phyloP scores from a whole-genome alignment of 2,888 invertebrate genomes.

The Electrophaes corylata region DNA sequence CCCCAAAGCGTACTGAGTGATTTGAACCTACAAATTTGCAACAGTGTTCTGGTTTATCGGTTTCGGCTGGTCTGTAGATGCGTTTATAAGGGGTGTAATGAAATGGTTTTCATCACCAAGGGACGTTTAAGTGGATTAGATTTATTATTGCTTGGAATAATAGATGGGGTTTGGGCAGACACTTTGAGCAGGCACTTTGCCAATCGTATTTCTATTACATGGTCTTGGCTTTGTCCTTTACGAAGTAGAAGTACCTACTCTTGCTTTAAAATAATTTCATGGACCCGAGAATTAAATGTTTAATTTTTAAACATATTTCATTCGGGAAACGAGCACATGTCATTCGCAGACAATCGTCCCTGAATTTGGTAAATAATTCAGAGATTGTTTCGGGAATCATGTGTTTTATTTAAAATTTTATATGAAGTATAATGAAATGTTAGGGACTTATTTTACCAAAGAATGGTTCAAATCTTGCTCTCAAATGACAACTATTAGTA shows the following conservation, averaged over 20 bases:
- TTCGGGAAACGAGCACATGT: constrained; percentile 10
- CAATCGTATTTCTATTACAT: constrained; percentile 42
- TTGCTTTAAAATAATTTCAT: constrained; percentile 18
- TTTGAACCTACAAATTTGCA: constrained; percentile 63
- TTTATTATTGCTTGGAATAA: constrained; percentile 52
- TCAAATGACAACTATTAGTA: no score
- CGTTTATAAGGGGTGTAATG: constrained; percentile 67
- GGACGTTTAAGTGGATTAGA: constrained; percentile 71
- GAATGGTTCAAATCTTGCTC: no score
- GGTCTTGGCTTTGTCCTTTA: constrained; percentile 33
- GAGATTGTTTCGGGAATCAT: background rate
- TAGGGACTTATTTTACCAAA: no score
- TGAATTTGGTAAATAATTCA: constrained; percentile 8
- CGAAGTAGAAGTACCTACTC: constrained; percentile 14
- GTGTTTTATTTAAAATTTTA: no score
- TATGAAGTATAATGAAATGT: no score
- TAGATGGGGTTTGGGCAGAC: constrained; percentile 46
- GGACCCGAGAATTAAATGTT: constrained; percentile 8
- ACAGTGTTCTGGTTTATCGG: constrained; percentile 73
- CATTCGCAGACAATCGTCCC: constrained; percentile 20
- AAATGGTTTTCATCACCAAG: constrained; percentile 67
- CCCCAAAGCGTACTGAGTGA: constrained; percentile 47
- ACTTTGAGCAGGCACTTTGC: constrained; percentile 38
- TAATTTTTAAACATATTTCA: constrained; percentile 15
- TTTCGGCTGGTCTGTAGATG: constrained; percentile 59